Base-by-base conservation (phyloP, 2,113 vertebrate genomes). In the Grallaria varia region DNA sequence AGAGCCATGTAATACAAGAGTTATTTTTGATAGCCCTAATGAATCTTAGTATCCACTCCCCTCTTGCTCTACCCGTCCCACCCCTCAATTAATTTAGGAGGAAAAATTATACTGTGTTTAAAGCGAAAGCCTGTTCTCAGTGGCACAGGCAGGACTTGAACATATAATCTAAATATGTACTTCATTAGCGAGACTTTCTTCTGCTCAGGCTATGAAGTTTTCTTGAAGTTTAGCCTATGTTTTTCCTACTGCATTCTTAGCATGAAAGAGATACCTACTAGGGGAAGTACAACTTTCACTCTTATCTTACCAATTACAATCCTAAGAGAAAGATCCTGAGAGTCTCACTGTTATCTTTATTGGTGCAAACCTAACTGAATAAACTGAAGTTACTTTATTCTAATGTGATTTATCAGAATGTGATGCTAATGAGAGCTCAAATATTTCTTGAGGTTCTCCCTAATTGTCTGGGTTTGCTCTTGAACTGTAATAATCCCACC, bases 61-160 rank as follows among this genome's bases (percentile, higher is more conserved):
- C 6, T 66, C 8, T 31, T 6, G 9, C 2, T 2, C 7, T 6
- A 4, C 7, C 4, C 2, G 3, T 23, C 6, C 5, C 5, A 14
- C 14, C 2, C 0, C 10, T 8, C 1, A 5, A 53, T 39, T 56
- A 30, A 63, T 73, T 72, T 45, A 75, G 15, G 64, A 49, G 10
- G 6, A 3, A 72, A 58, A 59, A 64, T 5, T 17, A 35, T 33
- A 5, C 31, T 47, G 27, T 63, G 6, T 84, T 89, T 66, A 58
- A 87, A 89, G 20, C 47, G 8, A 86, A 80, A 52, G 18, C 18
- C 14, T 63, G 19, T 14, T 37, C 22, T 67, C 39, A 63, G 39
- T 64, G 20, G 39, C 33, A 55, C 35, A 52, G 30, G 20, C 24
- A 68, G 30, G 17, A 89, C 30, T n/a, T 71, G 28, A 72, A 75